Evolutionary conservation across 2,888 invertebrate genomes (phyloP).

Genomic region (Drosophila gaucha): DNA sequence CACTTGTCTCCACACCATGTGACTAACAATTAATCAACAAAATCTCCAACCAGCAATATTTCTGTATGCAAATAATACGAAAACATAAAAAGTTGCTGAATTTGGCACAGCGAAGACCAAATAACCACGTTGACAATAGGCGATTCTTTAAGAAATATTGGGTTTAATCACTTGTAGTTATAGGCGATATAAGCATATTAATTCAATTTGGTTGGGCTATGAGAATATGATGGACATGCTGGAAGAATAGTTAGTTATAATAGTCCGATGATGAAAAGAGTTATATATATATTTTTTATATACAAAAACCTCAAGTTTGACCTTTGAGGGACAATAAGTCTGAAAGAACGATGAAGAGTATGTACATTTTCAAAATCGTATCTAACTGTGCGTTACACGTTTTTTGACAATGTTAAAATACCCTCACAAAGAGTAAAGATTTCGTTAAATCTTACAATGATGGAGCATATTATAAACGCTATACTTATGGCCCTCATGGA

Average conservation of each 20-base stretch:
- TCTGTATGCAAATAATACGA: background rate
- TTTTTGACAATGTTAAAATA: too few species aligned
- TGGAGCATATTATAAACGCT: slow-evolving; percentile 9
- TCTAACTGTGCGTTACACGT: slow-evolving; percentile 2
- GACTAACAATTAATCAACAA: slow-evolving; percentile 34
- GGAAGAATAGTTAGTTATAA: too few species aligned
- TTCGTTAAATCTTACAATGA: slow-evolving; percentile 4
- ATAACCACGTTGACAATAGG: background rate
- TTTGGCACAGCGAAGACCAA: background rate
- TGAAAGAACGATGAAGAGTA: too few species aligned
- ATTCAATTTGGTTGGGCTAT: too few species aligned
- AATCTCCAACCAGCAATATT: background rate
- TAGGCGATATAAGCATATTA: too few species aligned
- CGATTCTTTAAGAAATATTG: background rate
- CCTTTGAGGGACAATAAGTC: too few species aligned
- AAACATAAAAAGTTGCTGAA: background rate
- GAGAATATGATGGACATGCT: too few species aligned
- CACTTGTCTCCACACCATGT: slow-evolving; percentile 34
- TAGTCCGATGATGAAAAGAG: too few species aligned
- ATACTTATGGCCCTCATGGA: too few species aligned
- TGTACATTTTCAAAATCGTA: background rate
- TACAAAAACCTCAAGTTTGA: too few species aligned
- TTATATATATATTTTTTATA: too few species aligned
- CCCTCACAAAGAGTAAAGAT: background rate
- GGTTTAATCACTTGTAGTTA: too few species aligned